Percentiles rank a stretch among this genome's conserved stretches.
phyloP scores from a whole-genome alignment of 2,888 invertebrate genomes.

The Sthenelais limicola region DNA sequence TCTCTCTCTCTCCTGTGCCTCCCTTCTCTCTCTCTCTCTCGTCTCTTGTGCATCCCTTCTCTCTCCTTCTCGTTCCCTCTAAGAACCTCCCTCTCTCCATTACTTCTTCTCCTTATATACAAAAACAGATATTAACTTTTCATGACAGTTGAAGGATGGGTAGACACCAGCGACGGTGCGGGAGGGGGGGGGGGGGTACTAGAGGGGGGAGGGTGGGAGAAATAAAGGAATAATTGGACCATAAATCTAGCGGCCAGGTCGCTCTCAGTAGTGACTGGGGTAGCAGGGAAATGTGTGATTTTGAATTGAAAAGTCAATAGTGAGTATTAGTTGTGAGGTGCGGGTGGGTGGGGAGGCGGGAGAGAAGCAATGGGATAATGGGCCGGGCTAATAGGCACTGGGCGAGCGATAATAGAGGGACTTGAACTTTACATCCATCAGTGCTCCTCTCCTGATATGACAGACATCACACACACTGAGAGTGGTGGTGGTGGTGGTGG shows the following conservation, averaged over 20 bases:
- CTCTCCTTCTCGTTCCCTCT: too few relatives aligned
- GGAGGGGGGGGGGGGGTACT: too few relatives aligned
- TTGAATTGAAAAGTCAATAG: conserved; percentile 37
- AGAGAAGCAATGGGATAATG: conserved; percentile 35
- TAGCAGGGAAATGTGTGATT: conserved; percentile 22
- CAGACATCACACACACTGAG: too few relatives aligned
- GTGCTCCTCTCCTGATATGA: too few relatives aligned
- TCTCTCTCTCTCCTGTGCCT: too few relatives aligned
- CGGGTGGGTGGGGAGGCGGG: conserved; percentile 11
- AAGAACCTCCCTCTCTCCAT: too few relatives aligned
- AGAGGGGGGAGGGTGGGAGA: conserved; percentile 1
- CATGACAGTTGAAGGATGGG: neutral
- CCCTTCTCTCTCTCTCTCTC: too few relatives aligned
- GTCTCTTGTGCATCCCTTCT: too few relatives aligned
- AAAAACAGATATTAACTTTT: too few relatives aligned
- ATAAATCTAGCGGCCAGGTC: conserved; percentile 27
- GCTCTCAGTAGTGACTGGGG: conserved; percentile 28
- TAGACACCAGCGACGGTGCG: neutral
- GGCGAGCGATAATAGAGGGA: conserved; percentile 28
- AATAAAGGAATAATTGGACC: conserved; percentile 23
- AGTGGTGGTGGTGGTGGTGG: too few relatives aligned
- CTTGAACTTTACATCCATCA: conserved; percentile 37
- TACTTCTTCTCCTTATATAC: too few relatives aligned
- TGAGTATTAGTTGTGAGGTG: conserved; percentile 11
- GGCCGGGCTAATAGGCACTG: conserved; percentile 28